Conservation (phyloP, 2,888 invertebrate species). For the Caenorhabditis plicata region DNA sequence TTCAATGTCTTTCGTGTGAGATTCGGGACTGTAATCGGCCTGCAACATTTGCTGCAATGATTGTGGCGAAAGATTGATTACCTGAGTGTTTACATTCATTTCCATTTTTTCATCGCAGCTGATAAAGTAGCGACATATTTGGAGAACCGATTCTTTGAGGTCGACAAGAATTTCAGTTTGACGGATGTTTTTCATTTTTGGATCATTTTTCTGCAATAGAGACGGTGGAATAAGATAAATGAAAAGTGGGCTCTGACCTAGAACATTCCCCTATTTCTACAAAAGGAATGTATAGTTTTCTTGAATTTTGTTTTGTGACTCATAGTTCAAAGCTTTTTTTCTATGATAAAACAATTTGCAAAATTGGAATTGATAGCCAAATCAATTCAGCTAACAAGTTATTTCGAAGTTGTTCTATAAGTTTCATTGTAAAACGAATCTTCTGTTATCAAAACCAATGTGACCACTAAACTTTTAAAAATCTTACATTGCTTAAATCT, state of each 20-base stretch:
- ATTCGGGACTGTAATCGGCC: conserved; percentile 92
- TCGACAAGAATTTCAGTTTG: conserved; percentile 99
- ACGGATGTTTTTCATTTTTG: conserved; percentile 86
- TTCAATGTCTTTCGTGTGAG: conserved; percentile 89
- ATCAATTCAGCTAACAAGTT: too few relatives aligned
- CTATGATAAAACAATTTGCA: too few relatives aligned
- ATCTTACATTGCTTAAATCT: too few relatives aligned
- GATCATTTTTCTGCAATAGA: conserved; percentile 46
- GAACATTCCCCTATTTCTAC: too few relatives aligned
- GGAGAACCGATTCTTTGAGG: conserved; percentile 89
- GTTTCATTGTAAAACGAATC: too few relatives aligned
- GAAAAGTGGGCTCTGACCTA: neutral
- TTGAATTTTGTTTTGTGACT: too few relatives aligned
- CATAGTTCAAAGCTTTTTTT: too few relatives aligned
- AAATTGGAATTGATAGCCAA: too few relatives aligned
- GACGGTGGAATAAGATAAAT: neutral
- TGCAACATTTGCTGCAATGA: conserved; percentile 37
- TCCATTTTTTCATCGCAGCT: conserved; percentile 83
- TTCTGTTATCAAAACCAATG: too few relatives aligned
- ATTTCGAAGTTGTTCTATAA: too few relatives aligned
- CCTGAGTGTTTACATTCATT: conserved; percentile 45
- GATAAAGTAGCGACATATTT: conserved; percentile 89
- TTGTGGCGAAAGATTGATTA: conserved; percentile 1
- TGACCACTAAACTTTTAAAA: too few relatives aligned
- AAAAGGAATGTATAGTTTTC: too few relatives aligned